A percentile compares a stretch with the other conserved stretches of the same genome.
Evolutionary conservation across 2,888 invertebrate genomes (phyloP).

Genomic region (Oxytorus armatus): DNA sequence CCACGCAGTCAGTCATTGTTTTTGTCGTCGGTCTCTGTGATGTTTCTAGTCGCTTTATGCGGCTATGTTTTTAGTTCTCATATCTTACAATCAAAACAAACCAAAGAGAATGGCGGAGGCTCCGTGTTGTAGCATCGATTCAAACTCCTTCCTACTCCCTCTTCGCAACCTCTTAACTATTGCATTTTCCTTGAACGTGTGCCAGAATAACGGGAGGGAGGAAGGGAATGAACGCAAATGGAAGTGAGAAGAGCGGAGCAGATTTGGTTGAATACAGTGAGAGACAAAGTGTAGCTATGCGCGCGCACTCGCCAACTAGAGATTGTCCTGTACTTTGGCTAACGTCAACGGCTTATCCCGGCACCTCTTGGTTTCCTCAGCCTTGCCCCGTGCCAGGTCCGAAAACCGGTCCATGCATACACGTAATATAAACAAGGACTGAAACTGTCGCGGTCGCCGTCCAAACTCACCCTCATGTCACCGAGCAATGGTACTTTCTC

Average conservation of each 20-base stretch:
- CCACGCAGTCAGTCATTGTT: not conserved
- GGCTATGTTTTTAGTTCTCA: constrained; percentile 21
- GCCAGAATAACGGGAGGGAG: constrained; percentile 73
- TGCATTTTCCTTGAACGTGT: constrained; percentile 76
- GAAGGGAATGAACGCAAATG: constrained; percentile 15
- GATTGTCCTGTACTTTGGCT: constrained; percentile 49
- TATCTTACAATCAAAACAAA: constrained; percentile 24
- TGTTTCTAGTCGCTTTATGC: constrained; percentile 4
- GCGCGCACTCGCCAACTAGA: constrained; percentile 29
- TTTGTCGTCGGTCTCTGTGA: no score
- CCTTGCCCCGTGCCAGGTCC: constrained; percentile 25
- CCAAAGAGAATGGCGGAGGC: not conserved
- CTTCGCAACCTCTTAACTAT: constrained; percentile 61
- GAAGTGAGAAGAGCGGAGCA: constrained; percentile 39
- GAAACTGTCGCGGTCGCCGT: constrained; percentile 57
- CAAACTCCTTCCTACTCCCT: constrained; percentile 49
- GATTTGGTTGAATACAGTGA: constrained; percentile 7
- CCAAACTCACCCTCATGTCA: constrained; percentile 29
- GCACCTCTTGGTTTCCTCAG: constrained; percentile 22
- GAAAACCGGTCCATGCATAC: constrained; percentile 56
- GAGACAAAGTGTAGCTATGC: constrained; percentile 20
- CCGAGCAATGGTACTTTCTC: constrained; percentile 36
- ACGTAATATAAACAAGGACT: constrained; percentile 73
- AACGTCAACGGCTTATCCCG: constrained; percentile 48
- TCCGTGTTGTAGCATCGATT: constrained; percentile 16